Base-by-base conservation (phyloP, 2,797 vertebrate genomes). In the Zenarchopterus dispar region DNA sequence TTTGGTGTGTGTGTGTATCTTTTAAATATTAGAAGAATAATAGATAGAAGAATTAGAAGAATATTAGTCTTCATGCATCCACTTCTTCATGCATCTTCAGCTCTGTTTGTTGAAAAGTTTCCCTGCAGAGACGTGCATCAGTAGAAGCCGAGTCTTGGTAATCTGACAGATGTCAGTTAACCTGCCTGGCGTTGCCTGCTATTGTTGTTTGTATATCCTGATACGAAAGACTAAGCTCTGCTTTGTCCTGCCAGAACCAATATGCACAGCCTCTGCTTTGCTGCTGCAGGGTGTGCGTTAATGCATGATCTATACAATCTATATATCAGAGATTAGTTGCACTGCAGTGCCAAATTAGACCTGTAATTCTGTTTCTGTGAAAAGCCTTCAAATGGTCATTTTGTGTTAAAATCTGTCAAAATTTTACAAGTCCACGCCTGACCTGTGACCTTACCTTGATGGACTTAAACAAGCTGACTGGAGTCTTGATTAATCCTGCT, bases 381-480 rank as follows among this genome's bases (percentile, higher is more conserved):
- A 67, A 56, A 45, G 71, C 68, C 60, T 77, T 75, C 45, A 73
- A 84, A 88, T 85, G 63, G 56, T 42, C 21, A 2, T 49, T 68
- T 48, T 33, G 39, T 0, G n/a, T 56, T 69, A 44, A 73, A 62
- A 60, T 50, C 33, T 53, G 33, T 48, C 55, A 15, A 7, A 43
- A 33, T 57, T 73, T 42, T 39, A 58, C 19, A 52, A 48, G 59
- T 55, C 56, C 67, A 52, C 63, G 41, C 51, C 17, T 59, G 71
- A 87, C 76, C 79, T 84, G 64, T 85, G 71, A 85, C 86, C 83
- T 52, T 23, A 9, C 49, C 41, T 41, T 84, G 78, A 89, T 33
- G 45, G 68, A 56, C 55, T 74, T 57, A 28, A 60, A 41, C 48
- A 48, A 62, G 68, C 58, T 78, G 61, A 70, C 33, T 11, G 62